These are phyloP conservation scores for Zosterops japonicus DNA, from an alignment of 2,113 vertebrate genomes.

Conservation along the genomic window DNA sequence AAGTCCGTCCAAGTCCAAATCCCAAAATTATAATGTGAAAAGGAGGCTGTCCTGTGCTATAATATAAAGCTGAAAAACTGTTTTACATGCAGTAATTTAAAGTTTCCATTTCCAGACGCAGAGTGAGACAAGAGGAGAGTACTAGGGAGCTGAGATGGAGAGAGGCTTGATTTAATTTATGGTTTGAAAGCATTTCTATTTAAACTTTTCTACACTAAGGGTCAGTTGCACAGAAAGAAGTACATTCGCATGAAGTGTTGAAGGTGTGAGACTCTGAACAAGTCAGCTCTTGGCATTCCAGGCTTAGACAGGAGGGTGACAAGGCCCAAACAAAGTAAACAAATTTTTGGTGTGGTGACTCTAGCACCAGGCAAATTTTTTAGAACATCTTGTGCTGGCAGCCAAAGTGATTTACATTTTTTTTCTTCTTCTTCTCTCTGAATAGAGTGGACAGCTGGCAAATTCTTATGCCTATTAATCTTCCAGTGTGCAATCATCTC, in stretches of 20 bases:
- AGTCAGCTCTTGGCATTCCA: not conserved
- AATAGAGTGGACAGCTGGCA: constrained; percentile 34
- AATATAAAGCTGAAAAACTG: not conserved
- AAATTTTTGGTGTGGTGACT: constrained; percentile 14
- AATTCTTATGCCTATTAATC: constrained; percentile 57
- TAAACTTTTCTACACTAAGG: constrained; percentile 3
- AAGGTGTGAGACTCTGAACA: not conserved
- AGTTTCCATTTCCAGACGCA: not conserved
- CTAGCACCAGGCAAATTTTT: not conserved
- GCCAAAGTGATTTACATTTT: constrained; percentile 31
- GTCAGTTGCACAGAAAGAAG: not conserved
- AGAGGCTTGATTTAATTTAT: not conserved
- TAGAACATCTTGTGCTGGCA: constrained; percentile 19
- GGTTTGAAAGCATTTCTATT: not conserved
- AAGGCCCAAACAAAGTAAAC: not conserved
- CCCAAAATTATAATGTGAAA: not conserved
- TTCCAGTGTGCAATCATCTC: constrained; percentile 23
- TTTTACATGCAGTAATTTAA: not conserved
- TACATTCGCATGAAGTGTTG: not conserved
- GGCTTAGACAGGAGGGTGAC: not conserved
- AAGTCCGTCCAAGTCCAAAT: rapidly evolving
- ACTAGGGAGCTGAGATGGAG: not conserved
- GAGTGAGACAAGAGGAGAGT: not conserved
- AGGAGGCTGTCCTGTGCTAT: not conserved
- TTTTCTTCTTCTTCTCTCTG: not conserved